These are phyloP conservation scores for Unio pictorum DNA, from an alignment of 2,888 invertebrate genomes.

Conservation along the genomic window DNA sequence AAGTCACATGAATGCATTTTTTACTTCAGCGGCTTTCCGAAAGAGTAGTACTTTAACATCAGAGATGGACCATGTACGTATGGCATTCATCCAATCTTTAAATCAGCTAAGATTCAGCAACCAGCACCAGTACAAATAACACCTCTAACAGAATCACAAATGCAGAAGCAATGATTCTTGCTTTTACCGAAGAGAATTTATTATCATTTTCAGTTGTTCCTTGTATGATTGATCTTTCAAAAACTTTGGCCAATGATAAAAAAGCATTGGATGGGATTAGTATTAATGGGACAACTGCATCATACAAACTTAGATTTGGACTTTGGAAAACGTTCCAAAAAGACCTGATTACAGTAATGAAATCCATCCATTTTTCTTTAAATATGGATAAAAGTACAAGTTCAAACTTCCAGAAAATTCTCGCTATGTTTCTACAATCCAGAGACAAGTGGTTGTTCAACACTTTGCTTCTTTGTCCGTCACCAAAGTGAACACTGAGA, in stretches of 20 bases:
- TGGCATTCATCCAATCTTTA: too few species aligned
- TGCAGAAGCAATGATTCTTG: background rate
- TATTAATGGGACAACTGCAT: too few species aligned
- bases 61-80: too few species aligned
- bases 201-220: conserved; percentile 11
- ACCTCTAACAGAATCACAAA: too few species aligned
- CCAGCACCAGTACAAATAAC: too few species aligned
- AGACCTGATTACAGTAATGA: conserved; percentile 4
- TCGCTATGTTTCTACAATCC: conserved; percentile 14
- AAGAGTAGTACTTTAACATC: too few species aligned
- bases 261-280: background rate
- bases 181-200: conserved; percentile 8
- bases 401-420: conserved; percentile 16
- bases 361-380: conserved; percentile 11
- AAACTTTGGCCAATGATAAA: conserved; percentile 10
- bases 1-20: too few species aligned
- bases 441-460: conserved; percentile 17
- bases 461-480: conserved; percentile 22
- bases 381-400: conserved; percentile 25
- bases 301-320: too few species aligned
- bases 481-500: background rate
- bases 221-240: conserved; percentile 5
- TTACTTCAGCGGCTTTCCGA: too few species aligned
- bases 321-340: background rate
- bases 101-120: too few species aligned